Base-by-base conservation (phyloP, 2,888 invertebrate genomes). In the Cephus spinipes region DNA sequence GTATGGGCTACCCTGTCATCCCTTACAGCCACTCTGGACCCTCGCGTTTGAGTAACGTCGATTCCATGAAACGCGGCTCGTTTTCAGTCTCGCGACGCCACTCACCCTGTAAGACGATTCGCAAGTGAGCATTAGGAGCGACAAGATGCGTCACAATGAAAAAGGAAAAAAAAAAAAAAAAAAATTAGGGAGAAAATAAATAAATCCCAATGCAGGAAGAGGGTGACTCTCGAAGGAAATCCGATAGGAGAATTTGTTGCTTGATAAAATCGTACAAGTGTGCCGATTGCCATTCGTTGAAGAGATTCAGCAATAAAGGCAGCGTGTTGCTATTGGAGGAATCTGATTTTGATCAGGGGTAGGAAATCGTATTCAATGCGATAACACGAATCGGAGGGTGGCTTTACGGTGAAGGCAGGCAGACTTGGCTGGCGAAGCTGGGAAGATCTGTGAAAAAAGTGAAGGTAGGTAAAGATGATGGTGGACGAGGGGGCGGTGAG, bases 271-370 rank as follows among this genome's bases (percentile, higher is more conserved):
- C 71, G 71, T 33, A 31, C 71, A 55, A 55, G 55, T 77, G 75
- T 77, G 75, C 69, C 77, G 69, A 77, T 77, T 77, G 77, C 75
- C 69, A 74, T 77, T 77, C 23, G 15, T 23, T 55, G 55, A 55
- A 55, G 55, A 55, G 55, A 55, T 55, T 55, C 23, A 1, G 55
- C 55, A 55, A 55, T 55, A 55, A 55, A 55, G 23, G 55, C 55
- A 15, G 74, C 11, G 68, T 71, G 55, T 15, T 74, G 69, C 73
- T 73, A 79, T 76, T 74, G 73, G 31, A 78, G 76, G 78, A 78
- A 89, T 89, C 84, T 83, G 87, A 89, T 89, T 89, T 87, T 86
- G 88, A 90, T 90, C 88, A 87, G 85, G 84, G 82, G 85, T 85
- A 87, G 86, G 73, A 80, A 79, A 90, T 88, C 84, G 81, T 82